A percentile compares a stretch with the other conserved stretches of the same genome.
These are phyloP conservation scores for Platyura marginata DNA, from an alignment of 1,140 invertebrate species.

Conservation along the genomic window DNA sequence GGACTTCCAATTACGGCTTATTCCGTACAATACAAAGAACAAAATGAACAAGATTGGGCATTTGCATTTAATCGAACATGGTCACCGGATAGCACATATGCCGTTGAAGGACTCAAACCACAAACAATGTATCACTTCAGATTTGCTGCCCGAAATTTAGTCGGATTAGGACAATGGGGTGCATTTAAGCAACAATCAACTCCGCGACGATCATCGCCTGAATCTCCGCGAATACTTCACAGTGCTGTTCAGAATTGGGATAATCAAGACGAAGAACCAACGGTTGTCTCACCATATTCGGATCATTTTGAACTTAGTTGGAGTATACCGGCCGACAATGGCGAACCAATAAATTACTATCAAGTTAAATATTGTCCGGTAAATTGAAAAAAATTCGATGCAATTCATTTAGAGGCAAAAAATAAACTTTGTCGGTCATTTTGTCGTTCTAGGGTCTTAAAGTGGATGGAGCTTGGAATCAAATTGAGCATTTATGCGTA, in stretches of 20 bases:
- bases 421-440: neutral
- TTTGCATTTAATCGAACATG: slow-evolving; percentile 49
- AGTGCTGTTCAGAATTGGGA: slow-evolving; percentile 10
- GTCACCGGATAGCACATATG: slow-evolving; percentile 52
- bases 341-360: slow-evolving; percentile 70
- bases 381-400: slow-evolving; percentile 22
- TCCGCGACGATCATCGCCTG: slow-evolving; percentile 28
- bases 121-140: slow-evolving; percentile 65
- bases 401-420: neutral
- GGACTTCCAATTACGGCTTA: slow-evolving; percentile 55
- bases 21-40: slow-evolving; percentile 54
- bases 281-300: slow-evolving; percentile 32
- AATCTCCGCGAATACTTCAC: slow-evolving; percentile 22
- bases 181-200: slow-evolving; percentile 33
- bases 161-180: slow-evolving; percentile 58
- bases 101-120: slow-evolving; percentile 61
- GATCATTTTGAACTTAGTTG: slow-evolving; percentile 65
- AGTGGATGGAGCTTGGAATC: slow-evolving; percentile 39
- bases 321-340: slow-evolving; percentile 70
- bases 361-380: slow-evolving; percentile 62
- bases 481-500: slow-evolving; percentile 34
- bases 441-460: slow-evolving; percentile 27
- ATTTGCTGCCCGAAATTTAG: slow-evolving; percentile 68
- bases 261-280: slow-evolving; percentile 19
- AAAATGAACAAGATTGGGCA: slow-evolving; percentile 40